Evolutionary conservation across 1,140 invertebrate species (phyloP), one percentile per base, ranked within the genome.

Genomic region (Anastrepha obliqua): DNA sequence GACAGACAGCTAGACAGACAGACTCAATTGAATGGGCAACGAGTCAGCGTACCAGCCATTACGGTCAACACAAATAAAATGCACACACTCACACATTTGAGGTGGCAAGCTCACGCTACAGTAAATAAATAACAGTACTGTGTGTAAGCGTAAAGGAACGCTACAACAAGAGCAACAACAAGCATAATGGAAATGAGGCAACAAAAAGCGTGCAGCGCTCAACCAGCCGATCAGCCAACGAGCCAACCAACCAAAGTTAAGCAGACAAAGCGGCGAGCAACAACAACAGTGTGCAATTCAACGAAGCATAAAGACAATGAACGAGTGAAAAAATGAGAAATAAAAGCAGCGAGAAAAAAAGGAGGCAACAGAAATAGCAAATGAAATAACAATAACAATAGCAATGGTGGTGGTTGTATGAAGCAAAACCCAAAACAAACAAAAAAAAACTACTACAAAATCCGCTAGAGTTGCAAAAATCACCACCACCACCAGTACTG

Each of bases 101-200:
- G 29, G n/a, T 67, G n/a, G 2, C 29, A 29, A 55, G 11, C 74
- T 81, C 17, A 81, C 47, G 74, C 47, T 81, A 81, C 74, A 81
- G 47, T 81, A 81, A 55, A 81, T 81, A 81, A 81, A 81, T 81
- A 81, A 81, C 74, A 81, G 74, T 64, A 81, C n/a, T 81, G 47
- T 81, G 74, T 81, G 74, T 81, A 81, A 60, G 62, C 59, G 15
- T 86, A 60, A 85, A 85, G 55, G 13, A 15, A 55, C n/a, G 7
- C 3, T 39, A 86, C n/a, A 86, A 62, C 85, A 86, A 17, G 3
- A 86, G 2, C 8, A 62, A 86, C 11, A 86, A 17, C 58, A 86
- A 60, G 39, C 20, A 44, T 59, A 15, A 86, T 65, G 20, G 6
- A 42, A 78, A 39, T 51, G 29, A 78, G 20, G 13, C 70, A 78